Conservation (phyloP, 2,888 invertebrate species). For the Meghimatium bilineatum region DNA sequence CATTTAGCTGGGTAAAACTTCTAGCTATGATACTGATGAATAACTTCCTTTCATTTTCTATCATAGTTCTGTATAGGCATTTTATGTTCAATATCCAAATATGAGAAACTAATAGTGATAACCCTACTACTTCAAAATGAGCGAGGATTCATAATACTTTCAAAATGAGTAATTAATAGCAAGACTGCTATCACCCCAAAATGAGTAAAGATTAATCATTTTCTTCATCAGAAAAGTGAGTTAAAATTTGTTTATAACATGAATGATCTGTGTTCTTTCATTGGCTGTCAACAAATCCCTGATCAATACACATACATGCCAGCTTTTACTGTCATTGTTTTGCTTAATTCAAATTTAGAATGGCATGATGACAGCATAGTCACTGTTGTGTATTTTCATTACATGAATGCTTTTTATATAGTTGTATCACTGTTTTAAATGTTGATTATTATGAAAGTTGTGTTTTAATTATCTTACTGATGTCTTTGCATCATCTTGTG, state of each 20-base stretch:
- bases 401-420: background rate
- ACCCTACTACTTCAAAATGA: too few species aligned
- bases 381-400: background rate
- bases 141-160: too few species aligned
- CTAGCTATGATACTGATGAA: too few species aligned
- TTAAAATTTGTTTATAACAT: background rate
- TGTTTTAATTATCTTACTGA: background rate
- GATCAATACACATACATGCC: background rate
- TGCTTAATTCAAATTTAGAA: background rate
- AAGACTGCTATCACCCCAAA: too few species aligned
- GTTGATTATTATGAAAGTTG: background rate
- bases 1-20: too few species aligned
- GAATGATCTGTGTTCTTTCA: background rate
- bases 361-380: background rate
- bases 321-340: background rate
- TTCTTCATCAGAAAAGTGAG: background rate
- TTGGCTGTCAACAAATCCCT: background rate
- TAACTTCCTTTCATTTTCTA: too few species aligned
- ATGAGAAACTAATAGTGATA: too few species aligned
- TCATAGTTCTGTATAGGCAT: too few species aligned
- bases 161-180: too few species aligned
- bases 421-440: background rate
- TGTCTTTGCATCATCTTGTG: background rate
- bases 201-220: too few species aligned
- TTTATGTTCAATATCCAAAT: too few species aligned